Base-by-base conservation (phyloP, 2,113 vertebrate species). In the Sinocyclocheilus rhinocerous region DNA sequence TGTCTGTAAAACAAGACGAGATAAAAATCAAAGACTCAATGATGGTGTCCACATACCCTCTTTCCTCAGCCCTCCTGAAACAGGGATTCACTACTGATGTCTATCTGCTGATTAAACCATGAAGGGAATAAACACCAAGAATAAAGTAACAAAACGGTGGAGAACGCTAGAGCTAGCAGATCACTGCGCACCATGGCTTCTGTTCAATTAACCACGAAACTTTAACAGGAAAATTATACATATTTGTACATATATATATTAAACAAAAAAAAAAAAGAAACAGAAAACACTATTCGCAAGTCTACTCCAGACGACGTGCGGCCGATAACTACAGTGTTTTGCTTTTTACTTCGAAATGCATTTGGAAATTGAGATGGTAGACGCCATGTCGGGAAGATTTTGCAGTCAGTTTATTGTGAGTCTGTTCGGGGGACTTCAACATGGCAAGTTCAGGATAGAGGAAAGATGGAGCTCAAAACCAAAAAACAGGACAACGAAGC, bases 1-100 rank as follows among this genome's bases (percentile, higher is more conserved):
- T 97, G 96, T 96, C 96, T 95, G 95, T 97, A 96, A 97, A 97
- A 98, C 97, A 97, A 97, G 96, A 97, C 95, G 96, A 97, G 80
- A 86, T 97, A 95, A 93, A 94, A 94, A 88, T 90, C 91, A 92
- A 90, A 92, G 90, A 92, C 91, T 92, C 94, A 94, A 92, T 95
- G 95, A 96, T 96, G 95, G 96, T 96, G 95, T 96, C 95, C 93
- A 92, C 97, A 97, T 96, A 95, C 96, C 96, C 96, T 95, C 95
- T 48, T 94, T 94, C 94, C 94, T 95, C 95, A 93, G 26, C 94
- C 95, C 95, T 95, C 95, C 91, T 7, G 91, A 96, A 96, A 97
- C 96, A 16, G 96, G 96, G 94, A 96, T 96, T 95, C 7, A 96
- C 96, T 96, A 95, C 95, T 95, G 96, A 95, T 96, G 95, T 94